phyloP scores from a whole-genome alignment of 1,140 invertebrate genomes.

The Anoplophora glabripennis region DNA sequence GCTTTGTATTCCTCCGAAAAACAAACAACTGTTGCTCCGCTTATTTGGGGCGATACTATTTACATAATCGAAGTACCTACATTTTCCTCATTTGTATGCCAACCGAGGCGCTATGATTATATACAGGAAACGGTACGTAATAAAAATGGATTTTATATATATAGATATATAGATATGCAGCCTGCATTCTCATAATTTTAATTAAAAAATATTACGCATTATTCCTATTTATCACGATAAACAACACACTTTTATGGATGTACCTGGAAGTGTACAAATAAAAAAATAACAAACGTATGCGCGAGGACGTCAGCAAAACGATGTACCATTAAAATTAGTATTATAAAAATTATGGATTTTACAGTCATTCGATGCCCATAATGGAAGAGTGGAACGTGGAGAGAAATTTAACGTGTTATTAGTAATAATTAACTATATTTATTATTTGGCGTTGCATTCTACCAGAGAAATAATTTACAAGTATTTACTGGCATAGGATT shows the following conservation, averaged over 20 bases:
- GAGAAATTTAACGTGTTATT: too few relatives aligned
- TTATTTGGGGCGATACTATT: too few relatives aligned
- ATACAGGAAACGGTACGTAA: conserved; percentile 8
- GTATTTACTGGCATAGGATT: too few relatives aligned
- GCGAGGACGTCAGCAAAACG: not conserved
- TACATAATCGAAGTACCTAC: too few relatives aligned
- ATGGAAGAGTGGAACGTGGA: too few relatives aligned
- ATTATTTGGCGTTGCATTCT: too few relatives aligned
- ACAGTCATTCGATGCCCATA: not conserved
- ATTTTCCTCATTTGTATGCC: conserved; percentile 7
- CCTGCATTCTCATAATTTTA: conserved; percentile 8
- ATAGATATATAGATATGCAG: too few relatives aligned
- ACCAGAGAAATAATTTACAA: too few relatives aligned
- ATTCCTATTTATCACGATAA: conserved; percentile 9
- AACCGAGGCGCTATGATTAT: not conserved
- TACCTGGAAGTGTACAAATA: conserved; percentile 4
- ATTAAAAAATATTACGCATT: conserved; percentile 4
- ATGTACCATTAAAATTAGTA: not conserved
- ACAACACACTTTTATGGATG: conserved; percentile 12
- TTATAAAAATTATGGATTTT: not conserved
- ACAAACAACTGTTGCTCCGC: too few relatives aligned
- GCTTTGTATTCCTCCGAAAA: too few relatives aligned
- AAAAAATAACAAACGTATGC: too few relatives aligned
- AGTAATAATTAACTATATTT: too few relatives aligned
- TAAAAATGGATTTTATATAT: conserved; percentile 11